phyloP scores from a whole-genome alignment of 2,797 vertebrate species.

The Enteromius argenteus region DNA sequence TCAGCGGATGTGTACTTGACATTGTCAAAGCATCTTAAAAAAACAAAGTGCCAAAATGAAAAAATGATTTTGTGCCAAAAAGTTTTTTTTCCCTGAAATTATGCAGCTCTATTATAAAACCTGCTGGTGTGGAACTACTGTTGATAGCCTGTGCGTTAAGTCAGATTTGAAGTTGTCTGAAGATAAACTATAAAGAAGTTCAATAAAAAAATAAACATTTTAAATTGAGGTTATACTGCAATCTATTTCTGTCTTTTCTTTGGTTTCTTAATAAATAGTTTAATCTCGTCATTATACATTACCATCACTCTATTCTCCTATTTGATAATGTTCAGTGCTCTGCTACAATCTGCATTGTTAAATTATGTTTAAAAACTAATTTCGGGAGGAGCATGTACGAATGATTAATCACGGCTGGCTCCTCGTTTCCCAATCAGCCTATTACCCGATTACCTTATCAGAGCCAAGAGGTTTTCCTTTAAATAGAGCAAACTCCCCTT shows the following conservation, averaged over 20 bases:
- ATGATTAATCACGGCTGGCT: too few relatives aligned
- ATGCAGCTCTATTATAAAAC: conserved; percentile 51
- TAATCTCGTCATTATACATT: too few relatives aligned
- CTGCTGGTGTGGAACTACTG: conserved; percentile 34
- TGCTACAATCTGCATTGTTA: too few relatives aligned
- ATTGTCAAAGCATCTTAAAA: conserved; percentile 45
- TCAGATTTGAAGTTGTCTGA: conserved; percentile 49
- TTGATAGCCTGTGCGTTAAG: conserved; percentile 37
- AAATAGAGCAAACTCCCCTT: too few relatives aligned
- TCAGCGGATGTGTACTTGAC: conserved; percentile 28
- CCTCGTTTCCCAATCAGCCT: too few relatives aligned
- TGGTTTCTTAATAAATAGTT: too few relatives aligned
- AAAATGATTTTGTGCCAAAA: conserved; percentile 50
- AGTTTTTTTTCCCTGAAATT: conserved; percentile 11
- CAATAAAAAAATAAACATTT: conserved; percentile 50
- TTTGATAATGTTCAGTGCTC: too few relatives aligned
- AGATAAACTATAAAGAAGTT: conserved; percentile 40
- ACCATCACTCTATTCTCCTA: too few relatives aligned
- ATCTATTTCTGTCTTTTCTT: neutral
- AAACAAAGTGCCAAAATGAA: conserved; percentile 58
- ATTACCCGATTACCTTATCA: too few relatives aligned
- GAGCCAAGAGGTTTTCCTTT: too few relatives aligned
- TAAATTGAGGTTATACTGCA: conserved; percentile 23
- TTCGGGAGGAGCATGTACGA: too few relatives aligned
- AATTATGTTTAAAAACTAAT: too few relatives aligned